phyloP scores from a whole-genome alignment of 1,140 invertebrate species.

The Diorhabda sublineata region DNA sequence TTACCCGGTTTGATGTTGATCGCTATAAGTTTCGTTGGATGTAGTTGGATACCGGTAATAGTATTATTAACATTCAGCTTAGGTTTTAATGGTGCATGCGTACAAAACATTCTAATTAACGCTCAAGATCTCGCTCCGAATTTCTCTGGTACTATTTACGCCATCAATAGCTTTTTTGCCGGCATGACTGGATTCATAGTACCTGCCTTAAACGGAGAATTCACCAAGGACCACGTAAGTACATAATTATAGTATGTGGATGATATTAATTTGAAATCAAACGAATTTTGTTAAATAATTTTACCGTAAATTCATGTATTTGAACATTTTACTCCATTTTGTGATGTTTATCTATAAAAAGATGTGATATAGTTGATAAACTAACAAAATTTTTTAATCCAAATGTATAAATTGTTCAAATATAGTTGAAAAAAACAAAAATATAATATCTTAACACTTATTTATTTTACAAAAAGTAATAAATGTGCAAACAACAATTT shows the following conservation, averaged over 20 bases:
- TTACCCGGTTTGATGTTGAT: slow-evolving; percentile 64
- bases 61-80: slow-evolving; percentile 68
- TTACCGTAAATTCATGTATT: no score
- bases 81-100: slow-evolving; percentile 79
- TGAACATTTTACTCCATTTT: no score
- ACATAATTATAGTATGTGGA: background rate
- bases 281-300: background rate
- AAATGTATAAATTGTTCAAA: no score
- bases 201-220: slow-evolving; percentile 59
- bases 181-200: slow-evolving; percentile 70
- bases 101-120: slow-evolving; percentile 76
- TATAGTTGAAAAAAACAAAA: no score
- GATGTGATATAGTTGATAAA: no score
- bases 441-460: no score
- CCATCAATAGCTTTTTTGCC: slow-evolving; percentile 68
- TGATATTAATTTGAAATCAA: slow-evolving; percentile 12
- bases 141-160: slow-evolving; percentile 71
- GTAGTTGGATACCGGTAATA: slow-evolving; percentile 58
- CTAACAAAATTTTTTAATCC: no score
- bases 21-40: slow-evolving; percentile 61
- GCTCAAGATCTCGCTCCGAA: slow-evolving; percentile 79
- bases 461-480: no score
- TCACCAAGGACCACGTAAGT: slow-evolving; percentile 35
- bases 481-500: no score
- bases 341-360: no score